Evolutionary conservation across 2,113 vertebrate species (phyloP), one percentile per base, ranked within the genome.

Genomic region (Budorcas taxicolor): DNA sequence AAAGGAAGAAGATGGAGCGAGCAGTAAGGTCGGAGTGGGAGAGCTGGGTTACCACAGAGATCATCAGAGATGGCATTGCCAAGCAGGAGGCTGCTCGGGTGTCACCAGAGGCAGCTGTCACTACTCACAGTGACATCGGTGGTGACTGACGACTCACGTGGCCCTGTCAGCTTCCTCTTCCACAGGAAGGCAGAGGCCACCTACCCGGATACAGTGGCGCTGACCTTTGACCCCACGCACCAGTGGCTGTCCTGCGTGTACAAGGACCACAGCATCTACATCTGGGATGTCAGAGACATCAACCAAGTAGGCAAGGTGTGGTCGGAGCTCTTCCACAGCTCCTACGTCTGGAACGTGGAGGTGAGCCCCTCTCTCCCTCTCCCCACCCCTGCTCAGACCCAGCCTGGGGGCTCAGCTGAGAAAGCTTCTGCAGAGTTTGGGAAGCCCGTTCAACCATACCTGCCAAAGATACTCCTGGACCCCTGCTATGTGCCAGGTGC

Each of bases 271-370:
- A 99, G 99, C 25, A 78, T 99, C 86, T 99, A 99, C 3, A 97
- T 99, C 57, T 99, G 99, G 99, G 99, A 99, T 1, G 98, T 99
- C 5, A 96, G 31, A 14, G 99, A 99, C 50, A 93, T 99, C 81
- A 94, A 91, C 93, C 98, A 98, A 53, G 97, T 98, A 1, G 50
- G 86, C 58, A 99, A 99, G 96, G 94, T 99, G 14, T 99, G 99
- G 98, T 99, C 99, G 0, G 99, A 99, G 2, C 99, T 99, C 60
- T 99, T 99, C 98, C 99, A 99, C 98, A 99, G 99, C 97, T 98
- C 99, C 92, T 99, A 99, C 17, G 98, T 99, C 76, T 99, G 99
- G 99, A 99, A 98, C 3, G 85, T 99, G 0, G 99, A 99, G 99
- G 99, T 99, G 84, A 95, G 98, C 10, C 45, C 58, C 21, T 29